Conservation (phyloP, 2,113 vertebrate species). For the Mormoops blainvillei region DNA sequence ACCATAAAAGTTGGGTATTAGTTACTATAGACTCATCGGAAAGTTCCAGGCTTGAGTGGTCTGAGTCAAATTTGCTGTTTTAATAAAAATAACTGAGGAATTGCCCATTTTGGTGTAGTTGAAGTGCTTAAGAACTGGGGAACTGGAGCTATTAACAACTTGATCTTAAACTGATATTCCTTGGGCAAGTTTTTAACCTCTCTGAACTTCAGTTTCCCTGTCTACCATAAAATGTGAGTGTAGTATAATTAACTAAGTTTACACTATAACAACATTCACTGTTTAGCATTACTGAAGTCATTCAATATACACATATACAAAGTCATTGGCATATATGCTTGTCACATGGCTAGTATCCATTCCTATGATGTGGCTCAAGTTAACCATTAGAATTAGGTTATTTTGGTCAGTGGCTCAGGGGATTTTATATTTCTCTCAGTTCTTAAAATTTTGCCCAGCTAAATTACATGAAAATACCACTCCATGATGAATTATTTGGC, state of each 20-base stretch:
- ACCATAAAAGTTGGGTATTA: background rate
- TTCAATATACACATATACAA: background rate
- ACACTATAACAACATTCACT: background rate
- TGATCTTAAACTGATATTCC: background rate
- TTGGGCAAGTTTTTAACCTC: background rate
- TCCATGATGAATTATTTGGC: background rate
- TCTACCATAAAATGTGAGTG: background rate
- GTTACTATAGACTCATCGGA: background rate
- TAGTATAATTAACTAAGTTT: background rate
- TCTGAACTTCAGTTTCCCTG: constrained; percentile 29
- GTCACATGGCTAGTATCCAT: background rate
- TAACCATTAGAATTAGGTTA: background rate
- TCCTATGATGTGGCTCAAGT: background rate
- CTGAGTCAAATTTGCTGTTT: background rate
- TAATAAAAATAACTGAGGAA: background rate
- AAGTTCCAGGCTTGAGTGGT: background rate
- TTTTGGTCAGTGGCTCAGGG: background rate
- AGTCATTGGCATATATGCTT: background rate
- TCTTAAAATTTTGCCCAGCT: constrained; percentile 3
- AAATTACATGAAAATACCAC: background rate
- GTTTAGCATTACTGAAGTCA: background rate
- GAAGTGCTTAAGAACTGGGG: background rate
- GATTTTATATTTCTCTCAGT: constrained; percentile 19
- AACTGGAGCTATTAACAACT: background rate
- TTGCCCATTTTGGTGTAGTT: background rate